These are phyloP conservation scores for Petaurus breviceps DNA, from an alignment of 2,113 vertebrate species.

Conservation along the genomic window DNA sequence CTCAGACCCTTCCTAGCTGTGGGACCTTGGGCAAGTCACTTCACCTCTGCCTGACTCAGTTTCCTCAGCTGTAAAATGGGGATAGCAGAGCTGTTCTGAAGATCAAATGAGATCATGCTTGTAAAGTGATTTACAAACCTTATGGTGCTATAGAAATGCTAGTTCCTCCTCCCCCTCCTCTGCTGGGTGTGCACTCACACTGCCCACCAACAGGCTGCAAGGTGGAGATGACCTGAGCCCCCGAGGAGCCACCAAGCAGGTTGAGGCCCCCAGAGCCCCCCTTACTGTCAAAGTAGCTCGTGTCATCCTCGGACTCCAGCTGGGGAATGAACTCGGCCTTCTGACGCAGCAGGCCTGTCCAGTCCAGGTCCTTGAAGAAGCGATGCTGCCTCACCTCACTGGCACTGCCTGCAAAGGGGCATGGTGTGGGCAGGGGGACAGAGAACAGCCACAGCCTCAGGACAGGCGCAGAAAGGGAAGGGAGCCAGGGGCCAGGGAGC, in stretches of 20 bases:
- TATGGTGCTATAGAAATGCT: neutral
- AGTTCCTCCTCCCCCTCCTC: too few relatives aligned
- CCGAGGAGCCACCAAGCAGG: too few relatives aligned
- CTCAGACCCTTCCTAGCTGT: neutral
- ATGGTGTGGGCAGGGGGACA: neutral
- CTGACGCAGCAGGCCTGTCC: conserved; percentile 97
- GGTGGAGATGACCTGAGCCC: too few relatives aligned
- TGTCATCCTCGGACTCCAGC: conserved; percentile 97
- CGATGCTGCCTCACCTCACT: conserved; percentile 96
- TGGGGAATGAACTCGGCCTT: conserved; percentile 99
- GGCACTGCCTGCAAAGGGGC: conserved; percentile 88
- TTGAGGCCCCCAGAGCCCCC: neutral
- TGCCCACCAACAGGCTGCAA: too few relatives aligned
- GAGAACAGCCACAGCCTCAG: neutral
- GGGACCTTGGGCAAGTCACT: neutral
- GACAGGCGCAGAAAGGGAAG: too few relatives aligned
- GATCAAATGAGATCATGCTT: neutral
- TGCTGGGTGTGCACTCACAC: too few relatives aligned
- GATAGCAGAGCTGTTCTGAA: neutral
- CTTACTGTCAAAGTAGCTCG: conserved; percentile 99
- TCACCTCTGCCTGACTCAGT: neutral
- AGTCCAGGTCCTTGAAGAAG: conserved; percentile 96
- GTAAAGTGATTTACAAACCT: too few relatives aligned
- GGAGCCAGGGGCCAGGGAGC: too few relatives aligned
- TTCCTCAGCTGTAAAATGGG: neutral